Conservation (phyloP, 1,140 invertebrate species). For the Anastrepha ludens region DNA sequence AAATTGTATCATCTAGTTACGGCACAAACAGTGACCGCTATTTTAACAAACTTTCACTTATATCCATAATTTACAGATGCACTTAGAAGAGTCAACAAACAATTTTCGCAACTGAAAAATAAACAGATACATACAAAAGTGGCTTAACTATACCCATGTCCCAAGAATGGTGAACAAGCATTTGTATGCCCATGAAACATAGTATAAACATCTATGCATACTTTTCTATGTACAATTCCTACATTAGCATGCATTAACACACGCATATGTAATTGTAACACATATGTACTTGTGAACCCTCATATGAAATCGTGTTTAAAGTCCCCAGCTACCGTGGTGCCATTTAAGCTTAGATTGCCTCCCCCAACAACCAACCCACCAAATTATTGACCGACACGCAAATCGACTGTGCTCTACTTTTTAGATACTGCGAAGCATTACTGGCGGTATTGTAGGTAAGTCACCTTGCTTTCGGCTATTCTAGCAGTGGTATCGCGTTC, state of each 20-base stretch:
- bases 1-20: constrained; percentile 14
- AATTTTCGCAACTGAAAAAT: no score
- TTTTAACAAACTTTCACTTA: constrained; percentile 5
- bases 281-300: no score
- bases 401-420: constrained; percentile 20
- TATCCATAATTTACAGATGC: background rate
- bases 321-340: background rate
- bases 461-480: background rate
- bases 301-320: no score
- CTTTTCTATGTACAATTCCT: no score
- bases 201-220: no score
- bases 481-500: background rate
- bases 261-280: no score
- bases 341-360: constrained; percentile 36
- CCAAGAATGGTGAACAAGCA: no score
- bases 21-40: background rate
- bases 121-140: no score
- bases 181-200: no score
- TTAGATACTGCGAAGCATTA: background rate
- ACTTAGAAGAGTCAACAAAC: no score
- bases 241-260: no score
- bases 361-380: background rate
- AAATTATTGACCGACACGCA: background rate
- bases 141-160: no score
- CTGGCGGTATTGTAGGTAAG: constrained; percentile 5